Percentiles rank a stretch among this genome's conserved stretches.
Evolutionary conservation across 2,888 invertebrate species (phyloP).

Genomic region (Steinernema carpocapsae): DNA sequence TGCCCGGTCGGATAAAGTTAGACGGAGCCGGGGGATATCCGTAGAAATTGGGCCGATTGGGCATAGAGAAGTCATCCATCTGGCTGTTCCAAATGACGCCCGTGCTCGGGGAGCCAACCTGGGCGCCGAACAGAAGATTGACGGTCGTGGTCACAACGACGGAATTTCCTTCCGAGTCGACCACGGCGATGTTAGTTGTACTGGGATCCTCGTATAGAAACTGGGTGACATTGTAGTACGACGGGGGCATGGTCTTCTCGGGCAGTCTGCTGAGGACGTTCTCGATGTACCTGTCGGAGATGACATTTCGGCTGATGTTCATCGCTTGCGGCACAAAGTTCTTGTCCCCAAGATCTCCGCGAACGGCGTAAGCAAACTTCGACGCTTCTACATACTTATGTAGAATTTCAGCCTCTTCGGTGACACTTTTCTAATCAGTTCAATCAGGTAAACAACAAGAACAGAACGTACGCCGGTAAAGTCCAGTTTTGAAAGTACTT

Average conservation of each 20-base stretch:
- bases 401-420: slow-evolving; percentile 73
- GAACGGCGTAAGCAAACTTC: slow-evolving; percentile 85
- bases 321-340: slow-evolving; percentile 73
- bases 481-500: slow-evolving; percentile 71
- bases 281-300: slow-evolving; percentile 74
- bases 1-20: slow-evolving; percentile 81
- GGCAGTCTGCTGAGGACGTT: slow-evolving; percentile 75
- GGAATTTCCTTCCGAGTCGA: slow-evolving; percentile 81
- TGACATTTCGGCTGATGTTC: slow-evolving; percentile 33
- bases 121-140: slow-evolving; percentile 81
- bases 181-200: slow-evolving; percentile 85
- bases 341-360: slow-evolving; percentile 83
- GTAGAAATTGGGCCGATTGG: slow-evolving; percentile 69
- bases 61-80: slow-evolving; percentile 87
- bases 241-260: slow-evolving; percentile 70
- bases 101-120: slow-evolving; percentile 77
- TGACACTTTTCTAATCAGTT: slow-evolving; percentile 7
- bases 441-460: neutral
- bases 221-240: slow-evolving; percentile 69
- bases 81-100: slow-evolving; percentile 86
- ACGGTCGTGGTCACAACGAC: slow-evolving; percentile 87
- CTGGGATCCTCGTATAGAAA: slow-evolving; percentile 75
- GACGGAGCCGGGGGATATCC: slow-evolving; percentile 77
- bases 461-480: slow-evolving; percentile 33
- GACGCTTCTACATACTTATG: slow-evolving; percentile 85